These are phyloP conservation scores for Peromyscus californicus DNA, from an alignment of 2,113 vertebrate species.

Conservation along the genomic window DNA sequence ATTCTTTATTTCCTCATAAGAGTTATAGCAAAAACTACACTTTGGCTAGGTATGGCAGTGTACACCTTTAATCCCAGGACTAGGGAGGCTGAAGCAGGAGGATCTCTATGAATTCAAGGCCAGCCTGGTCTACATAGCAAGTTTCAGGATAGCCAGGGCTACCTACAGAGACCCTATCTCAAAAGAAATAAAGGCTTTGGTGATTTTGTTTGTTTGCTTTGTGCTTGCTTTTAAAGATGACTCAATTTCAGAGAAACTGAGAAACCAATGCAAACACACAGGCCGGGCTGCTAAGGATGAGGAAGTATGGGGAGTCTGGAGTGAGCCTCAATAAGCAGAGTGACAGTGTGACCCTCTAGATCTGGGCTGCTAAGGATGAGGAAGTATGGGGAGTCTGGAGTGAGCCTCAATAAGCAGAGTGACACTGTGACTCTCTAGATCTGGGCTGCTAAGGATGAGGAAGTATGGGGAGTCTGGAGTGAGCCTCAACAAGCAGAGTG, in stretches of 20 bases:
- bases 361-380: no score
- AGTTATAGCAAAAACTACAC: slow-evolving; percentile 25
- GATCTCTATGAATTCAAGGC: neutral
- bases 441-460: neutral
- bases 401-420: no score
- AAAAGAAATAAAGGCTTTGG: neutral
- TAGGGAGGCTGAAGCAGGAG: neutral
- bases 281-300: neutral
- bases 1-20: no score
- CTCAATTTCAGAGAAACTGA: slow-evolving; percentile 29
- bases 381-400: no score
- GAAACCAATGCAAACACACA: slow-evolving; percentile 1
- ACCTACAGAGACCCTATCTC: neutral
- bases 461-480: neutral
- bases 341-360: neutral
- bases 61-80: neutral
- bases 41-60: neutral
- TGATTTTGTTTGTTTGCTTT: neutral
- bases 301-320: neutral
- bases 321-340: neutral
- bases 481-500: neutral
- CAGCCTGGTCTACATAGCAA: neutral
- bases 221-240: neutral
- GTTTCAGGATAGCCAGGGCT: neutral
- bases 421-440: no score